These are phyloP conservation scores for Orchesella cincta DNA, from an alignment of 1,140 invertebrate genomes.

Conservation along the genomic window DNA sequence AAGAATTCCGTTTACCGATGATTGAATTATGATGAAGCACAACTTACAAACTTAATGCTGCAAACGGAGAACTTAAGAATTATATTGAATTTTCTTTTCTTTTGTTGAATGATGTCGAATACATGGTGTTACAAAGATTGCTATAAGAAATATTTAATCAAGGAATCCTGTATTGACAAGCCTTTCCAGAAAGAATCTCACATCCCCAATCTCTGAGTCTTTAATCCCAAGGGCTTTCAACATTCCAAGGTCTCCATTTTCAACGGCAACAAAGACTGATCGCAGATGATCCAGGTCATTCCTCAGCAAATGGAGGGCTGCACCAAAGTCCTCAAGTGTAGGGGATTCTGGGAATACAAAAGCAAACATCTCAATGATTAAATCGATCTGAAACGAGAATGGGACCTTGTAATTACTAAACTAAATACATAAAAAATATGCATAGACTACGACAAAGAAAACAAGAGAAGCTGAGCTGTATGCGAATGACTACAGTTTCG, in stretches of 20 bases:
- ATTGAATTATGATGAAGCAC: too few relatives aligned
- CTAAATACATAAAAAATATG: too few relatives aligned
- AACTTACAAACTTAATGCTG: too few relatives aligned
- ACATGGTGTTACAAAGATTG: constrained; percentile 5
- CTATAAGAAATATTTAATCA: constrained; percentile 68
- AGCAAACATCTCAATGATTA: constrained; percentile 29
- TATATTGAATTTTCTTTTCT: not conserved
- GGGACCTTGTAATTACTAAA: too few relatives aligned
- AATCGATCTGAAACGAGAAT: not conserved
- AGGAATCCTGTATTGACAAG: constrained; percentile 94
- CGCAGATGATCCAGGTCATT: constrained; percentile 74
- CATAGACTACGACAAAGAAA: too few relatives aligned
- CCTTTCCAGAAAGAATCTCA: constrained; percentile 96
- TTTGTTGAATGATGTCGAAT: not conserved
- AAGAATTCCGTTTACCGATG: too few relatives aligned
- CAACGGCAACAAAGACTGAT: constrained; percentile 93
- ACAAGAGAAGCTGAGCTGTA: too few relatives aligned
- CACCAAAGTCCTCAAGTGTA: constrained; percentile 91
- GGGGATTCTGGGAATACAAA: constrained; percentile 79
- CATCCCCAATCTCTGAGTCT: constrained; percentile 92
- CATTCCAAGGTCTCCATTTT: constrained; percentile 90
- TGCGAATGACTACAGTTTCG: too few relatives aligned
- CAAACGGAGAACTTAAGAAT: too few relatives aligned
- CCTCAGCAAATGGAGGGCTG: constrained; percentile 77
- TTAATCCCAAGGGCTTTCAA: constrained; percentile 91